Evolutionary conservation across 2,888 invertebrate species (phyloP), one percentile per base, ranked within the genome.

Genomic region (Syrista parreyssii): DNA sequence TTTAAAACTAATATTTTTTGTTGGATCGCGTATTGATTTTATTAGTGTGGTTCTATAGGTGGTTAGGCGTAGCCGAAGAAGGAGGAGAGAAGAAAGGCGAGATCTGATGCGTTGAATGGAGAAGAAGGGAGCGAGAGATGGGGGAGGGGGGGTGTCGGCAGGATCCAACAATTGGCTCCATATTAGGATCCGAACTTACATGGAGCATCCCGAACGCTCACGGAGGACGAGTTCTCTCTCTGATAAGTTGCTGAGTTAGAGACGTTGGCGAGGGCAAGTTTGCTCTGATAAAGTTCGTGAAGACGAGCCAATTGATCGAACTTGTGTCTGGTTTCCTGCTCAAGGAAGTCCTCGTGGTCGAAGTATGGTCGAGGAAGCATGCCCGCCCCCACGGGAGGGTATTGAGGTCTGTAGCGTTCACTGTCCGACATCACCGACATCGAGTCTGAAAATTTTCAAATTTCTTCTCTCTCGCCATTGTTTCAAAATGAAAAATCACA

Each of bases 231-330:
- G 78, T 91, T 91, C 84, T 91, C 91, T 81, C 91, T 89, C 85
- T 94, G 93, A 86, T 93, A 94, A 79, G 94, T 93, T 79, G 94
- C 93, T 30, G 95, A 94, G 88, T 94, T 93, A 74, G 94, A 93
- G 73, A 95, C 94, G 88, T 94, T 95, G 34, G 96, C 96, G 91
- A 96, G 94, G 78, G 96, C 95, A 85, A 96, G 93, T 88, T 96
- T 94, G 82, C 96, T 96, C 84, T 96, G 95, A 89, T 97, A 97
- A 74, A 97, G 93, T 91, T 97, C 96, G 86, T 96, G 96, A 83
- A 97, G 93, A 82, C 95, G 95, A 81, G 97, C 95, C 87, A 97
- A 92, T 91, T 97, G 96, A 89, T 97, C 97, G 87, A 97, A 95
- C 92, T 96, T 94, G 88, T 92, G 92, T 86, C 92, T 91, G 80